Conservation (phyloP, 2,888 invertebrate species). For the Reticulitermes lucifugus region DNA sequence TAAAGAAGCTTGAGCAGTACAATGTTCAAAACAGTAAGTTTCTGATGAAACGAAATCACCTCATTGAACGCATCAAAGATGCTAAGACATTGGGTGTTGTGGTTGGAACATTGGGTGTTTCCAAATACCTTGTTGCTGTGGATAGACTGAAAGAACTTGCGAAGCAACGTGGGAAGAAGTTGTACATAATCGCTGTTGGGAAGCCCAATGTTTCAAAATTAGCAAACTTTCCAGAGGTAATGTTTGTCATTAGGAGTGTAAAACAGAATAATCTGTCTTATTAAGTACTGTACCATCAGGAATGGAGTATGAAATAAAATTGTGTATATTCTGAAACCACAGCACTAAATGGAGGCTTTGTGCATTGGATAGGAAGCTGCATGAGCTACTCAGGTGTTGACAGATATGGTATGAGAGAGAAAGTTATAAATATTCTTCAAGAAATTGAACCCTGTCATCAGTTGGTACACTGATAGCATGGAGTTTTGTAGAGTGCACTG, state of each 20-base stretch:
- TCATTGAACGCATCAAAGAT: slow-evolving; percentile 93
- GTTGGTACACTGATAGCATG: too few relatives aligned
- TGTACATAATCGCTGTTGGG: slow-evolving; percentile 92
- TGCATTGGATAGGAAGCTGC: too few relatives aligned
- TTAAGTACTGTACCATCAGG: too few relatives aligned
- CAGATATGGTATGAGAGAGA: too few relatives aligned
- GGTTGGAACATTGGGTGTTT: slow-evolving; percentile 90
- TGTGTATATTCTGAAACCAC: too few relatives aligned
- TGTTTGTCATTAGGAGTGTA: slow-evolving; percentile 39
- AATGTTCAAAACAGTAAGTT: slow-evolving; percentile 66
- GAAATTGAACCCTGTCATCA: too few relatives aligned
- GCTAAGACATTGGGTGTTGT: slow-evolving; percentile 88
- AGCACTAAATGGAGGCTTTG: too few relatives aligned
- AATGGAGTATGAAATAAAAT: not conserved
- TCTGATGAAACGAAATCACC: slow-evolving; percentile 83
- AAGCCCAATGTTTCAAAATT: slow-evolving; percentile 95
- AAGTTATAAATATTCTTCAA: too few relatives aligned
- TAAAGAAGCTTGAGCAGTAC: not conserved
- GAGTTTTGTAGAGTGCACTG: too few relatives aligned
- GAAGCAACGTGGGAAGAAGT: slow-evolving; percentile 82
- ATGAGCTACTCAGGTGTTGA: too few relatives aligned
- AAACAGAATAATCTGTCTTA: too few relatives aligned
- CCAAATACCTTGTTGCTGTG: slow-evolving; percentile 81
- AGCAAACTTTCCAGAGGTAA: slow-evolving; percentile 91
- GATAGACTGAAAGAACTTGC: slow-evolving; percentile 79